Evolutionary conservation across 2,113 vertebrate species (phyloP).

Genomic region (Argyrosomus japonicus): DNA sequence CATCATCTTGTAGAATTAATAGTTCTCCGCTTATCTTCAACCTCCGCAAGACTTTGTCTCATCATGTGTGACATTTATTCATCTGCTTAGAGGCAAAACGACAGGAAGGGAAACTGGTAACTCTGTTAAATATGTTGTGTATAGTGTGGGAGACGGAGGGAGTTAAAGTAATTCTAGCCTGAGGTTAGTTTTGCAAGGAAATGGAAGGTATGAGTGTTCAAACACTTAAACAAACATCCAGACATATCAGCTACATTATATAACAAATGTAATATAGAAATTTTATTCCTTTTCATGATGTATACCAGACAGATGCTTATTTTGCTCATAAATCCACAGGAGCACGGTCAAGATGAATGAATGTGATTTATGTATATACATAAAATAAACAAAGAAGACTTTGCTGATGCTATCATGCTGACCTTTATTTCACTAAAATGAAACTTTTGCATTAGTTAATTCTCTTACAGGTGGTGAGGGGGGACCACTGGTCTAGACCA

Average conservation of each 20-base stretch:
- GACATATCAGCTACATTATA: background rate
- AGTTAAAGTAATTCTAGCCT: slow-evolving; percentile 21
- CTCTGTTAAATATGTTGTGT: slow-evolving; percentile 32
- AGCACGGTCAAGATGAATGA: background rate
- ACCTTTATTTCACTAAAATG: too few relatives aligned
- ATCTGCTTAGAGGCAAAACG: slow-evolving; percentile 26
- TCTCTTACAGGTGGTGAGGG: too few relatives aligned
- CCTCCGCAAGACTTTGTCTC: slow-evolving; percentile 15
- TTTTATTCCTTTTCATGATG: background rate
- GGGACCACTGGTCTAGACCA: too few relatives aligned
- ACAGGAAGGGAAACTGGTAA: slow-evolving; percentile 10
- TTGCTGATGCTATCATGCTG: too few relatives aligned
- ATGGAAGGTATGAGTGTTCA: slow-evolving; percentile 12
- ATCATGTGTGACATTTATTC: slow-evolving; percentile 39
- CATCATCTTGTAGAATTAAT: background rate
- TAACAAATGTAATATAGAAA: background rate
- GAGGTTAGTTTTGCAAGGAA: slow-evolving; percentile 24
- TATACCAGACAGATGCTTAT: background rate
- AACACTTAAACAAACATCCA: background rate
- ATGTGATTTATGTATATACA: too few relatives aligned
- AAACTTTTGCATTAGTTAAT: too few relatives aligned
- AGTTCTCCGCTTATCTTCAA: slow-evolving; percentile 6
- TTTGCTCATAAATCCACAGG: background rate
- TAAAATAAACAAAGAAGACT: too few relatives aligned
- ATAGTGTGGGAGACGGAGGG: background rate